Evolutionary conservation across 2,113 vertebrate genomes (phyloP), one percentile per base, ranked within the genome.

Genomic region (Bujurquina vittata): DNA sequence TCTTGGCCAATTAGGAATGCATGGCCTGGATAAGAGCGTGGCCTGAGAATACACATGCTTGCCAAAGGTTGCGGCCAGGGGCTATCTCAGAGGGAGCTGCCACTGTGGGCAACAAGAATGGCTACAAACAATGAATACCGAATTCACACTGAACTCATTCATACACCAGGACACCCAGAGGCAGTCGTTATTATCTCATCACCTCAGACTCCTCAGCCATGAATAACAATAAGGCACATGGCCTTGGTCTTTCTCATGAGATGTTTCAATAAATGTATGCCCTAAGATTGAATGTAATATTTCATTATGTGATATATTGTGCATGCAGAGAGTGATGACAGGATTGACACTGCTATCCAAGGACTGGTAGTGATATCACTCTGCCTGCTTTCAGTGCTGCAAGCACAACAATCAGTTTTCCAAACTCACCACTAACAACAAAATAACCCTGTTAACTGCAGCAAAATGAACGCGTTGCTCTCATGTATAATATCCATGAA

Each of bases 41-140:
- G 26, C 59, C 72, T 10, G 29, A 7, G 58, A 87, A 63, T 33
- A 77, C 77, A 80, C 20, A 82, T 75, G n/a, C 35, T 29, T 23
- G 76, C 79, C 86, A 77, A 40, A 17, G 81, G 75, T 65, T 86
- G 80, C 69, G 73, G 85, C 88, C 88, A 81, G 78, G 73, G 77
- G 84, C 86, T 15, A 77, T 80, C 86, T 88, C 82, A 75, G 78
- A 79, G 87, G 89, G 83, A 88, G 73, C 79, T 63, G 83, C 67
- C 63, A 69, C 69, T 79, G 63, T 67, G 84, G 59, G 76, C 84
- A 84, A 76, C 56, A 75, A 12, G 37, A 35, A 35, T 46, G 63
- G 37, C 74, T 75, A 80, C 88, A 85, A 26, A 56, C 74, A 75
- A 63, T 88, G 88, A 88, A 90, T 89, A 85, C 91, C 81, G 80